Evolutionary conservation across 2,113 vertebrate genomes (phyloP), one percentile per base, ranked within the genome.

Genomic region (Eurypyga helias): DNA sequence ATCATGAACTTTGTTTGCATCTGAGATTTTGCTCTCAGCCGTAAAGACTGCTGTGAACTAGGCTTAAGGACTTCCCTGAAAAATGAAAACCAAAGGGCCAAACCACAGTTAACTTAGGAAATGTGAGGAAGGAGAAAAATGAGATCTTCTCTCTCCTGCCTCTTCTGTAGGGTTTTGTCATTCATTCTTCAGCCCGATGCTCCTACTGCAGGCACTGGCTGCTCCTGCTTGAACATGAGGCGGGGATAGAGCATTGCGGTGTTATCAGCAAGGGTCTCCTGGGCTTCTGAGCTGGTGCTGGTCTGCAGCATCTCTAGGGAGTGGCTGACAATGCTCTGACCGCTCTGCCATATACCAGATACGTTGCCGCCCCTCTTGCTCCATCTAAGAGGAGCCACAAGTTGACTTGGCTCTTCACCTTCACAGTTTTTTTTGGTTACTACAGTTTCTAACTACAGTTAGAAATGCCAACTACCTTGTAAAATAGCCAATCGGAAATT

Each of bases 21-120:
- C 57, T 72, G 81, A 94, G 94, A 65, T 91, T 95, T 92, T 84
- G 81, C 57, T 95, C 89, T 89, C 92, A 91, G 73, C 81, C 49
- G 23, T 76, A 83, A 54, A 84, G 49, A 12, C 84, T 87, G 69
- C 94, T 69, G 70, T 85, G 83, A 92, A 58, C 71, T 19, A 85
- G 65, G 80, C 92, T 97, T 90, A 96, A 90, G 61, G 94, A 87
- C 96, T 95, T 93, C 23, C 61, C 83, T 76, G 89, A 87, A 87
- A 92, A 94, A 89, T 76, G 54, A 69, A 95, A 96, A 90, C 85
- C 60, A 54, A 93, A 89, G 93, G 83, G 81, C 73, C 89, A 84
- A 91, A 89, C 89, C 73, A 73, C 83, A 84, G 65, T 64, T 87
- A 87, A 81, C 73, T 76, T 72, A 87, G 77, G 57, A 95, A 95